A percentile compares a stretch with the other conserved stretches of the same genome.
Conservation (phyloP, 2,113 vertebrate genomes). For the Percina caprodes region DNA sequence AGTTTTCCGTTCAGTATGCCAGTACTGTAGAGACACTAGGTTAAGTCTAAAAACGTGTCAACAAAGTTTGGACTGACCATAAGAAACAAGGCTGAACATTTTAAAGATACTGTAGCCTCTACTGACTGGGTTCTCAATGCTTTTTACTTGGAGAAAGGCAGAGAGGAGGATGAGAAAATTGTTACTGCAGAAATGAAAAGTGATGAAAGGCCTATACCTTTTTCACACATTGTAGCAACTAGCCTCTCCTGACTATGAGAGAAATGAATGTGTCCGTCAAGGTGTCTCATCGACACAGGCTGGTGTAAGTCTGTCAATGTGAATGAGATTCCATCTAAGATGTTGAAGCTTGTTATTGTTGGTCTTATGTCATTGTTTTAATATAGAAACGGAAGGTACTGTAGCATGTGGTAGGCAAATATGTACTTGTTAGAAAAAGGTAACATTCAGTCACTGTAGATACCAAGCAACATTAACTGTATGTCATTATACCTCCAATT, state of each 20-base stretch:
- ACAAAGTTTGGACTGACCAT: constrained; percentile 1
- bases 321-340: neutral
- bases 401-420: neutral
- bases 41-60: neutral
- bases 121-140: constrained; percentile 11
- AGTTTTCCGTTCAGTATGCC: neutral
- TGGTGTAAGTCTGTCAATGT: neutral
- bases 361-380: neutral
- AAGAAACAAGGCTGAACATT: constrained; percentile 1
- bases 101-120: constrained; percentile 18
- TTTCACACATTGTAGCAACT: neutral
- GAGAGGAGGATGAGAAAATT: constrained; percentile 25
- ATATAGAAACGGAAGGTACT: neutral
- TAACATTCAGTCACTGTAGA: neutral
- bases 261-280: constrained; percentile 13
- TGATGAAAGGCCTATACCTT: constrained; percentile 7
- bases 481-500: neutral
- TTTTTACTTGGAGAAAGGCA: constrained; percentile 22
- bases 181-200: constrained; percentile 25
- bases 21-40: neutral
- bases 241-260: constrained; percentile 18
- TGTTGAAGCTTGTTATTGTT: neutral
- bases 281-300: neutral
- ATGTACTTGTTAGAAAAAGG: neutral
- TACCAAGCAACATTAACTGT: neutral